Base-by-base conservation (phyloP, 2,797 vertebrate genomes). In the Selene dorsalis region DNA sequence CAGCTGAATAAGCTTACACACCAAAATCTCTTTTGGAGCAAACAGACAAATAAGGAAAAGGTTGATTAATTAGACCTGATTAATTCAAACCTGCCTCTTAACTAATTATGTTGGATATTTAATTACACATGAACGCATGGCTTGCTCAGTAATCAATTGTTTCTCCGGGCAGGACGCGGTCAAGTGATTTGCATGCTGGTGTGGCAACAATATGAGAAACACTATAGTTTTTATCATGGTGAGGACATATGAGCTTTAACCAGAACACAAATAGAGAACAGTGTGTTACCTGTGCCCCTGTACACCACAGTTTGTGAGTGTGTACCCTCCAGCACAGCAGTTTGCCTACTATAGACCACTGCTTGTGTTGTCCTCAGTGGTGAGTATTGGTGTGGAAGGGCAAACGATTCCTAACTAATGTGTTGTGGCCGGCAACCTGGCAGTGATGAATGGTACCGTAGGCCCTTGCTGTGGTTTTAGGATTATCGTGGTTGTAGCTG, bases 371-470 rank as follows among this genome's bases (percentile, higher is more conserved):
- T 69, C 84, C 75, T 84, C 77, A 57, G 32, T 32, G 50, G 38
- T 38, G 77, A 86, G 61, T 72, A 71, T 65, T 60, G 80, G 69
- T 75, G 83, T 71, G 76, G 84, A 91, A 59, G 56, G 79, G 53
- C 30, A 41, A 77, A 56, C 39, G 26, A 24, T 22, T 80, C 61
- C 80, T 86, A 87, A 93, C 66, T 83, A 91, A 93, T 93, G 84
- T 80, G 39, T 77, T 84, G 74, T 47, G 70, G 84, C 75, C 82
- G 50, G 32, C 28, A 60, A 45, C 22, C 68, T 91, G 91, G 84
- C 91, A 93, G 84, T 93, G 92, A 94, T 94, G 76, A 91, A 94
- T 93, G 77, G 68, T 26, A 73, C 63, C 64, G 28, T 5, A 71
- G 74, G 72, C 28, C 28, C 38, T 53, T 3, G 65, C 83, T 43